phyloP scores from a whole-genome alignment of 2,113 vertebrate species.

The Motacilla alba region DNA sequence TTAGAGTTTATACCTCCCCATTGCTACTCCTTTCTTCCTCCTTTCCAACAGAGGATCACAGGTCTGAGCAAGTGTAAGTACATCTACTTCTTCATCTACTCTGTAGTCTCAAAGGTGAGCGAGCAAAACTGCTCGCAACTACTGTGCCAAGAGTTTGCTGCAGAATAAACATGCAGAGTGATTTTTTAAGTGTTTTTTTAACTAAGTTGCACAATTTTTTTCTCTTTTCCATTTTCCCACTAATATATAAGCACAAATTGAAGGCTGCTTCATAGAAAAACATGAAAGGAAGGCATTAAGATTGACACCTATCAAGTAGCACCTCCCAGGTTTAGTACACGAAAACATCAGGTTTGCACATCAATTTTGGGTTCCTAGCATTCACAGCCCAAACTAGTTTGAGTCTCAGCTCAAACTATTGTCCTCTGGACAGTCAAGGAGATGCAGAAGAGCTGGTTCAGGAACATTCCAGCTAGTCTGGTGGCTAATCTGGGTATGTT shows the following conservation, averaged over 20 bases:
- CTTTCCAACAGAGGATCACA: not conserved
- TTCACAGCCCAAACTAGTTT: not conserved
- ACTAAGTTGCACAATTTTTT: not conserved
- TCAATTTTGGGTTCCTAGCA: not conserved
- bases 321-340: not conserved
- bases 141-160: not conserved
- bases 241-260: not conserved
- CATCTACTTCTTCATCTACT: not conserved
- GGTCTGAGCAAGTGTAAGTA: not conserved
- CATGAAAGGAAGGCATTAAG: not conserved
- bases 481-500: not conserved
- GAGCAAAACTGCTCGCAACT: not conserved
- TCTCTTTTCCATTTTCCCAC: not conserved
- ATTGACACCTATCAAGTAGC: not conserved
- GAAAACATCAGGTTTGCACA: not conserved
- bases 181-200: not conserved
- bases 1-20: not conserved
- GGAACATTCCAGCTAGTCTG: not conserved
- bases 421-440: not conserved
- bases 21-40: not conserved
- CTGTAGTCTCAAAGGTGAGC: not conserved
- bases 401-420: not conserved
- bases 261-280: not conserved
- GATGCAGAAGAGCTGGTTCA: not conserved
- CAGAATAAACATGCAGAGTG: not conserved